Base-by-base conservation (phyloP, 2,113 vertebrate genomes). In the Sterrhoptilus dennistouni region DNA sequence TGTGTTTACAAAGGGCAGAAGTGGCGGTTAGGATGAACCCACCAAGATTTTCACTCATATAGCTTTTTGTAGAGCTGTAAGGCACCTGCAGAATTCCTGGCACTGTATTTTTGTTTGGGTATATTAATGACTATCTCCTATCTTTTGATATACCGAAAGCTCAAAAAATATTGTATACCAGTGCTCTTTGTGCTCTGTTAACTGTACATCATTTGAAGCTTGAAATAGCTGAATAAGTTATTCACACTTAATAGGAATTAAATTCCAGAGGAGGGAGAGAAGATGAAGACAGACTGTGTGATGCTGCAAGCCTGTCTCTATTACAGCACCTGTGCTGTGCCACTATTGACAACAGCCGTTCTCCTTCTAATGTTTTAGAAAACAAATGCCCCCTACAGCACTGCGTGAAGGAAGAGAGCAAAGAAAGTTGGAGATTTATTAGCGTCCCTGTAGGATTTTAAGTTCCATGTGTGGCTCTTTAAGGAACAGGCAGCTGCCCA, bases 351-450 rank as follows among this genome's bases (percentile, higher is more conserved):
- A 38, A 14, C 11, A 65, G 49, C 40, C 52, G 61, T 42, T 13
- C 20, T 65, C 38, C n/a, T 54, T 27, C 63, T 8, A 56, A 23
- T 22, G 9, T 5, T 83, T 74, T 38, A 66, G 27, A 17, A 66
- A 91, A 64, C 52, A 47, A 66, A 82, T 45, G 33, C 3, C 44
- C n/a, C 64, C 60, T 64, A 17, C 18, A 59, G 36, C 0, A 4
- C 50, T 33, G 25, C 0, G 0, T 2, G 5, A n/a, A 33, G 15
- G 13, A 27, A 64, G 20, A 61, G n/a, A 28, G 13, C 2, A 50
- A 65, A 56, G 45, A 61, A 49, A 8, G 2, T 17, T 23, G 33
- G 42, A 75, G 36, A 42, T 71, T 52, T 71, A 61, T 44, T 18
- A 44, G 44, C 29, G 24, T 70, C 47, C 28, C 35, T 0, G 2